A percentile compares a stretch with the other conserved stretches of the same genome.
These are phyloP conservation scores for Oncorhynchus kisutch DNA, from an alignment of 2,113 vertebrate genomes.

Conservation along the genomic window DNA sequence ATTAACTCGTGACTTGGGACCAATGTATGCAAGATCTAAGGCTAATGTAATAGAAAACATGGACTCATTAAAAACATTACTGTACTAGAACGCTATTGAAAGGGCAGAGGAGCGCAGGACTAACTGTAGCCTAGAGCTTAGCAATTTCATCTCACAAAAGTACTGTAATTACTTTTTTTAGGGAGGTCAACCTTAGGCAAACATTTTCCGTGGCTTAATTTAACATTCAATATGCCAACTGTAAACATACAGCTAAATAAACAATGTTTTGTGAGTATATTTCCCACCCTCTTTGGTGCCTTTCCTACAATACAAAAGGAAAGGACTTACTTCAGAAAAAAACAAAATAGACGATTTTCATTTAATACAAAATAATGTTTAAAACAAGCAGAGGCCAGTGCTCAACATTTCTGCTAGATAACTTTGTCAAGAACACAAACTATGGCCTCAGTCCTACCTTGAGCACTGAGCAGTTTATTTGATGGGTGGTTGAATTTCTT, in stretches of 20 bases:
- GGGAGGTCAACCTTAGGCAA: background rate
- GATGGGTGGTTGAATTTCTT: slow-evolving; percentile 72
- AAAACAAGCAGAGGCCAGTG: too few relatives aligned
- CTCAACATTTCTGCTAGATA: too few relatives aligned
- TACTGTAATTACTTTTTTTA: background rate
- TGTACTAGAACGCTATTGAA: too few relatives aligned
- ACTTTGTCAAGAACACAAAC: too few relatives aligned
- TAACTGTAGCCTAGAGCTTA: background rate
- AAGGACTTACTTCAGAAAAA: too few relatives aligned
- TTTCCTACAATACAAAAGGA: too few relatives aligned
- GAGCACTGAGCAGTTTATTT: slow-evolving; percentile 73
- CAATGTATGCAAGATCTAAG: slow-evolving; percentile 77
- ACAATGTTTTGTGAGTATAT: background rate
- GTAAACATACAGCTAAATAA: background rate
- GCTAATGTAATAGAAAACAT: background rate
- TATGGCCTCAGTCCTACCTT: slow-evolving; percentile 70
- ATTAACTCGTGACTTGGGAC: slow-evolving; percentile 91
- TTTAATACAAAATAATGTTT: too few relatives aligned
- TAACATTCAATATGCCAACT: background rate
- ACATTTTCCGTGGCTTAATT: background rate
- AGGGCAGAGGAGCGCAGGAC: background rate
- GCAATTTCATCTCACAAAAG: background rate
- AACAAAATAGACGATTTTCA: too few relatives aligned
- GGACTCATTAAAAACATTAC: background rate
- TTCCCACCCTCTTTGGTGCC: background rate